Percentiles rank a stretch among this genome's conserved stretches.
Evolutionary conservation across 1,140 invertebrate genomes (phyloP).

Genomic region (Riptortus pedestris): DNA sequence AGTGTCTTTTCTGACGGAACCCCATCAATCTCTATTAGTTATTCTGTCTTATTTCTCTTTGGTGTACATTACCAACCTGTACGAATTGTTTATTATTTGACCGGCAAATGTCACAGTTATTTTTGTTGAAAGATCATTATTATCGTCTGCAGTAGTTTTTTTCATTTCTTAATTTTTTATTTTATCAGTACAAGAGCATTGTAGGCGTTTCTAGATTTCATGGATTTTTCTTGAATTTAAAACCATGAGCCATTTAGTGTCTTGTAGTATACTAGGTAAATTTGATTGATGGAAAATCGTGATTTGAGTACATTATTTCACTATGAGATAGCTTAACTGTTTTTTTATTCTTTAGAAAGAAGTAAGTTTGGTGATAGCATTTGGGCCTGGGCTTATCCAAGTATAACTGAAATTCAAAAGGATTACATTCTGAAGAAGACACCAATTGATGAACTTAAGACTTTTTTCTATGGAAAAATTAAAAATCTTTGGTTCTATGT

Average conservation of each 20-base stretch:
- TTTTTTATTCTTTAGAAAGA: conserved; percentile 6
- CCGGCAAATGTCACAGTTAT: no score
- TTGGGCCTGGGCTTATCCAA: conserved; percentile 14
- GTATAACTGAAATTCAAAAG: conserved; percentile 1
- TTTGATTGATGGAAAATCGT: no score
- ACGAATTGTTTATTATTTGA: no score
- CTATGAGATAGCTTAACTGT: neutral
- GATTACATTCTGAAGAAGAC: neutral
- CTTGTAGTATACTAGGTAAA: neutral
- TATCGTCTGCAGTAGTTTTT: no score
- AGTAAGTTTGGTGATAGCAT: conserved; percentile 1
- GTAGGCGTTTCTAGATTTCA: neutral
- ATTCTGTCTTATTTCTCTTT: no score
- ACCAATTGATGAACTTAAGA: neutral
- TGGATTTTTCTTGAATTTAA: neutral
- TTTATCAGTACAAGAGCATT: no score
- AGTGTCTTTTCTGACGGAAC: no score
- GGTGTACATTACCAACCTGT: no score
- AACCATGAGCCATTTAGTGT: neutral
- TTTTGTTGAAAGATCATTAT: no score
- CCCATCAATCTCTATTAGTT: no score
- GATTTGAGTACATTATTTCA: neutral
- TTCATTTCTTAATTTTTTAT: no score
- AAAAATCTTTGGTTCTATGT: conserved; percentile 10
- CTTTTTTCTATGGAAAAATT: conserved; percentile 13